Evolutionary conservation across 1,140 invertebrate genomes (phyloP).

Genomic region (Drosophila sp.): DNA sequence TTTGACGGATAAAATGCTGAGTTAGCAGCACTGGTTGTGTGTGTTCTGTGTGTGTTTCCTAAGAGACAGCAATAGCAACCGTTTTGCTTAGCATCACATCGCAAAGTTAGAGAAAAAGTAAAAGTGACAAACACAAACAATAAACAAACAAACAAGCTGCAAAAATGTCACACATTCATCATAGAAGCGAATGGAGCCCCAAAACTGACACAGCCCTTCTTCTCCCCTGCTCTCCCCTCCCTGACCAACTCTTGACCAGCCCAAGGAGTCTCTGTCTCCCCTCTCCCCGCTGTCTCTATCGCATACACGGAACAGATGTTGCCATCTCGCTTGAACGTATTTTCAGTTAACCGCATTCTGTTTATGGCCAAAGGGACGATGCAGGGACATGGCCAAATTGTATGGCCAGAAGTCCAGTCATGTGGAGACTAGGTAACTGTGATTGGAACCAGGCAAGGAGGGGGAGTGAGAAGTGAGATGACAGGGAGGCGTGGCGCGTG

Average conservation of each 20-base stretch:
- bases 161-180: constrained; percentile 80
- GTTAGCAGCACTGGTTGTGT: no score
- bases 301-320: constrained; percentile 3
- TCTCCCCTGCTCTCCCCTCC: not conserved
- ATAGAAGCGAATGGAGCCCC: constrained; percentile 26
- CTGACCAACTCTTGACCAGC: no score
- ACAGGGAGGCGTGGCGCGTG: not conserved
- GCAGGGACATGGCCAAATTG: not conserved
- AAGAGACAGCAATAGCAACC: not conserved
- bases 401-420: constrained; percentile 1
- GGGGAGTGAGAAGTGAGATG: not conserved
- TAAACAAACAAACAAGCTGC: constrained; percentile 77
- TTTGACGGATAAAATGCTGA: no score
- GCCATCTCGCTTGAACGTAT: constrained; percentile 10
- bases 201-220: not conserved
- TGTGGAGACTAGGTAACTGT: constrained; percentile 4
- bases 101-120: constrained; percentile 23
- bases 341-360: constrained; percentile 26
- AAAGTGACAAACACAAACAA: constrained; percentile 62
- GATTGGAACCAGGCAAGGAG: not conserved
- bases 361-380: constrained; percentile 6
- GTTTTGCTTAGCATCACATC: not conserved
- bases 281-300: no score
- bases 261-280: not conserved
- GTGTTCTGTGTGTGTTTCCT: not conserved